Evolutionary conservation across 2,113 vertebrate genomes (phyloP).

Genomic region (Mastomys coucha): DNA sequence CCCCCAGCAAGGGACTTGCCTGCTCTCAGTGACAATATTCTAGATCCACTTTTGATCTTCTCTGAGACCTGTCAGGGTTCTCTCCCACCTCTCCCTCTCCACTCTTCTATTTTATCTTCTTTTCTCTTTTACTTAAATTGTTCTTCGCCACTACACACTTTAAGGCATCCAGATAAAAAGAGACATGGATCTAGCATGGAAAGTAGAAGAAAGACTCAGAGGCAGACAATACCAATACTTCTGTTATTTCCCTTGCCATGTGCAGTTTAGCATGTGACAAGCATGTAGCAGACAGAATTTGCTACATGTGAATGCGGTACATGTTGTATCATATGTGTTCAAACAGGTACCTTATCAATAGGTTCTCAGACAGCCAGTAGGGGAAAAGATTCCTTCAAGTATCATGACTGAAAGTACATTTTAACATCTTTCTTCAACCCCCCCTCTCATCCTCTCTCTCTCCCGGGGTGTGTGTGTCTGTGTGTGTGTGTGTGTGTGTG

Average conservation of each 20-base stretch:
- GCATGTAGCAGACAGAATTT: neutral
- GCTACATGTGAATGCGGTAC: neutral
- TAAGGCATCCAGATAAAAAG: neutral
- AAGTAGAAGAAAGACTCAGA: neutral
- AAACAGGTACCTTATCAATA: neutral
- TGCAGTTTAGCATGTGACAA: neutral
- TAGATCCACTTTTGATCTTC: no score
- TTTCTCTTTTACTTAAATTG: neutral
- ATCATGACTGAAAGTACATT: neutral
- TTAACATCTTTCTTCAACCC: neutral
- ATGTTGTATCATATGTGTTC: neutral
- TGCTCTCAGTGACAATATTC: fast-evolving
- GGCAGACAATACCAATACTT: neutral
- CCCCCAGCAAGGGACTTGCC: neutral
- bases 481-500: neutral
- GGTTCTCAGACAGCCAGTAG: neutral
- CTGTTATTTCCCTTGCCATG: neutral
- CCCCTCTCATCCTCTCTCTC: neutral
- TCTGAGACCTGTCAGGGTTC: no score
- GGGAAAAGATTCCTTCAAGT: neutral
- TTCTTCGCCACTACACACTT: neutral
- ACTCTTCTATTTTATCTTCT: neutral
- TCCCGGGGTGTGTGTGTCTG: neutral
- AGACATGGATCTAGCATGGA: neutral
- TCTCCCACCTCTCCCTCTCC: neutral